Evolutionary conservation across 2,888 invertebrate species (phyloP).

Genomic region (Amaurobius ferox): DNA sequence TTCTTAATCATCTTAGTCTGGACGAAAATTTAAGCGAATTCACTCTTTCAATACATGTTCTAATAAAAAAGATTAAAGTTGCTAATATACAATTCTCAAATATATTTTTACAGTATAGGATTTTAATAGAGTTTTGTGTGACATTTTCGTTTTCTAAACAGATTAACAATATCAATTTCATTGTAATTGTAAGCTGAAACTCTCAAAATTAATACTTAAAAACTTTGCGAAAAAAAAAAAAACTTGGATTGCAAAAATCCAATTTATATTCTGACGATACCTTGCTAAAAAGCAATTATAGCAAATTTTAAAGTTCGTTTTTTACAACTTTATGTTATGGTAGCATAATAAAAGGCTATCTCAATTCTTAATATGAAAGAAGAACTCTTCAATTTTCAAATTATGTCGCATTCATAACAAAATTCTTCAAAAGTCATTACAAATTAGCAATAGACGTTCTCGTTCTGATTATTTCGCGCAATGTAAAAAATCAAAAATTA

Average conservation of each 20-base stretch:
- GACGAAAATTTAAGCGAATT: too few relatives aligned
- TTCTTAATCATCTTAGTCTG: too few relatives aligned
- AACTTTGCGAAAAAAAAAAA: too few relatives aligned
- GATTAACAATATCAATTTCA: background rate
- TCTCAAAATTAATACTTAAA: background rate
- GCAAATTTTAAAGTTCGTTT: background rate
- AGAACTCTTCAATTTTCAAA: background rate
- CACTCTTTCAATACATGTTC: too few relatives aligned
- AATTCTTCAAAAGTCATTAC: slow-evolving; percentile 5
- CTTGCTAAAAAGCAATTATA: background rate
- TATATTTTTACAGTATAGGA: too few relatives aligned
- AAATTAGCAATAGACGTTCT: background rate
- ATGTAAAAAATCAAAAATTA: slow-evolving; percentile 40
- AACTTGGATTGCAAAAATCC: background rate
- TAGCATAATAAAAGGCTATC: background rate
- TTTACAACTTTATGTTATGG: background rate
- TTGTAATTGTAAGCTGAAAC: background rate
- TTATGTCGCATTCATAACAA: background rate
- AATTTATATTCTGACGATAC: background rate
- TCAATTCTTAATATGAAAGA: background rate
- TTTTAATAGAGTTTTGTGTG: too few relatives aligned
- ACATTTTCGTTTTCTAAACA: background rate
- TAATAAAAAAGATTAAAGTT: too few relatives aligned
- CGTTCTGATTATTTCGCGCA: slow-evolving; percentile 2
- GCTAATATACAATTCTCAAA: too few relatives aligned